Evolutionary conservation across 2,113 vertebrate genomes (phyloP).

Genomic region (Picathartes gymnocephalus): DNA sequence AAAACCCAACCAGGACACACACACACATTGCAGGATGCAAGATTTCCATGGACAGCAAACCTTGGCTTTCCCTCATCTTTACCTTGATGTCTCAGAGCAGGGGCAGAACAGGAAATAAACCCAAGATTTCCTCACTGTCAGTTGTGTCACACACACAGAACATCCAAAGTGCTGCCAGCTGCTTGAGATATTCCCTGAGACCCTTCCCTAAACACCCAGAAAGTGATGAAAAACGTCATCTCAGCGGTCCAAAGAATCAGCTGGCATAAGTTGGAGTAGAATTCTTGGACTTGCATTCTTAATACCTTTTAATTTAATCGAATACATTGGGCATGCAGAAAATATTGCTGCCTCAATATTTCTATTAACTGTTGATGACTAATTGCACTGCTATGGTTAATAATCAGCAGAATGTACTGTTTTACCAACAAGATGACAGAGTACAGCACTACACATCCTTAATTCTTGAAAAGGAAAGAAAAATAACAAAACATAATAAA

Average conservation of each 20-base stretch:
- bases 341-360: background rate
- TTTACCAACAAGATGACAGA: background rate
- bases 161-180: background rate
- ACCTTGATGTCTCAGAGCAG: background rate
- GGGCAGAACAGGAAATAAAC: background rate
- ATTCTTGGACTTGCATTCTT: background rate
- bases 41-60: rapidly evolving
- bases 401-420: background rate
- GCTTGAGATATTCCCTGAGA: background rate
- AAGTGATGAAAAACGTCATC: background rate
- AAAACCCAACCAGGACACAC: no score
- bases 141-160: rapidly evolving
- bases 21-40: background rate
- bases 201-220: background rate
- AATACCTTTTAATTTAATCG: background rate
- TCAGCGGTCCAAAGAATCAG: background rate
- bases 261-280: background rate
- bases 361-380: background rate
- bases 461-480: background rate
- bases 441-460: background rate
- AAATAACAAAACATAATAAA: background rate
- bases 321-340: background rate
- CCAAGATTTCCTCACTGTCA: background rate
- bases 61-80: background rate
- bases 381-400: background rate